A percentile compares a stretch with the other conserved stretches of the same genome.
Evolutionary conservation across 2,888 invertebrate species (phyloP).

Genomic region (Tridacna gigas): DNA sequence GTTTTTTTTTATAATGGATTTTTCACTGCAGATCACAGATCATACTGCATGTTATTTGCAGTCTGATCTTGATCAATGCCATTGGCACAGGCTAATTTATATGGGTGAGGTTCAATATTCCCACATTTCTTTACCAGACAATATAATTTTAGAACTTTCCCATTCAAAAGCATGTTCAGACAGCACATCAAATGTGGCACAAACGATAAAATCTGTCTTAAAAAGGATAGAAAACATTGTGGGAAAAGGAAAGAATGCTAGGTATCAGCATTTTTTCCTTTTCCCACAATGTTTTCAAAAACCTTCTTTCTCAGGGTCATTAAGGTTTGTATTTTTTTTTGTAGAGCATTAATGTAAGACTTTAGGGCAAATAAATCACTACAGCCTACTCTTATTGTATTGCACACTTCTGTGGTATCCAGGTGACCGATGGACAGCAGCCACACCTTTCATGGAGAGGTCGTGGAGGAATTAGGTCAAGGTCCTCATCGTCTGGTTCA

Average conservation of each 20-base stretch:
- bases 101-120: no score
- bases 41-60: no score
- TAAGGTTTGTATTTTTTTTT: no score
- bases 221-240: background rate
- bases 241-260: background rate
- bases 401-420: slow-evolving; percentile 57
- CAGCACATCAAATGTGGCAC: no score
- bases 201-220: no score
- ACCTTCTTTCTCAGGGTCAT: background rate
- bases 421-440: slow-evolving; percentile 82
- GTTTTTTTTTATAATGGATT: no score
- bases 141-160: no score
- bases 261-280: background rate
- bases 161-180: no score
- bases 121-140: no score
- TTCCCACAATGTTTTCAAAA: background rate
- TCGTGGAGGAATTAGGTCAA: slow-evolving; percentile 86
- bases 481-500: slow-evolving; percentile 87
- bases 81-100: no score
- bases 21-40: no score
- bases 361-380: background rate
- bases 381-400: slow-evolving; percentile 36
- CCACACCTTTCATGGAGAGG: slow-evolving; percentile 85
- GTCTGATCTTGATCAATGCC: no score
- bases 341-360: background rate